A percentile compares a stretch with the other conserved stretches of the same genome.
Evolutionary conservation across 2,797 vertebrate genomes (phyloP).

Genomic region (Tragelaphus oryx): DNA sequence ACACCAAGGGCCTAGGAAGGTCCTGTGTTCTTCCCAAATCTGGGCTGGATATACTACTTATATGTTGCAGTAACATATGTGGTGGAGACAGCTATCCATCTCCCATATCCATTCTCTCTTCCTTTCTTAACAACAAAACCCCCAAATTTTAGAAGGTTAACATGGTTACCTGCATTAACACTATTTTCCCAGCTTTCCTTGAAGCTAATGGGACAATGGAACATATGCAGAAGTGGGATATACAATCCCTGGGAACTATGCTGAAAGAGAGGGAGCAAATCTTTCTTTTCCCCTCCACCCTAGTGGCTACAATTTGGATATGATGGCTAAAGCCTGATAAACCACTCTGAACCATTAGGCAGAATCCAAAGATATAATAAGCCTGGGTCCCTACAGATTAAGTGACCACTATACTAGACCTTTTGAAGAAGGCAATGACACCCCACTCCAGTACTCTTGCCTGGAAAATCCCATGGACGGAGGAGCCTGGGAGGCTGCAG

Average conservation of each 20-base stretch:
- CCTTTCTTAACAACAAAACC: background rate
- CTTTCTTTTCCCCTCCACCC: background rate
- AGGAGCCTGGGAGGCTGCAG: too few relatives aligned
- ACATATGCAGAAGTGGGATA: background rate
- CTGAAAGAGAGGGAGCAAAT: background rate
- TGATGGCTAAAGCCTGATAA: background rate
- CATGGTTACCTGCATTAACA: background rate
- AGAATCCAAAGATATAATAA: slow-evolving; percentile 4
- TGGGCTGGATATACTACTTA: background rate
- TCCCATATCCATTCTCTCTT: background rate
- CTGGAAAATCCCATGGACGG: too few relatives aligned
- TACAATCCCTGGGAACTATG: background rate
- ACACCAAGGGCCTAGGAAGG: background rate
- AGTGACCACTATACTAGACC: background rate
- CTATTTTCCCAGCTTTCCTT: background rate
- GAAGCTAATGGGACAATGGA: background rate
- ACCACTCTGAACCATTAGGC: background rate
- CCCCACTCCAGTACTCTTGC: too few relatives aligned
- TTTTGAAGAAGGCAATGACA: background rate
- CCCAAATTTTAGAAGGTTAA: background rate
- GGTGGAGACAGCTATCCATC: background rate
- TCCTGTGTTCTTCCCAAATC: background rate
- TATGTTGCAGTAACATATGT: background rate
- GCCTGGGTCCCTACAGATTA: background rate
- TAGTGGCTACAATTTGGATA: background rate